phyloP scores from a whole-genome alignment of 2,113 vertebrate species.

The Bubalus kerabau region DNA sequence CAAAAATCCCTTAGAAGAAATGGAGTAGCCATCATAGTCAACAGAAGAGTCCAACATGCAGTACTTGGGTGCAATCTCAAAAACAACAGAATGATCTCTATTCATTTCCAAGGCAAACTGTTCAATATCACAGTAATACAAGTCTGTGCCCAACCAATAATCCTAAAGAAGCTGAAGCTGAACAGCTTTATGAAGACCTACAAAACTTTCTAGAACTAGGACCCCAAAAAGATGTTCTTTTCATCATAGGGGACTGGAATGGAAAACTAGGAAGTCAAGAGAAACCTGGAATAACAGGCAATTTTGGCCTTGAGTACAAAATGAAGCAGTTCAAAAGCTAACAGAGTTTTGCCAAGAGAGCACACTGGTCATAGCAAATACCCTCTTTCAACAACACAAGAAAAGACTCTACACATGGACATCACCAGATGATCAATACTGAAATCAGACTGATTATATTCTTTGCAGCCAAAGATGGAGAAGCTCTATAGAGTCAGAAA shows the following conservation, averaged over 20 bases:
- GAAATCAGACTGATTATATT: not conserved
- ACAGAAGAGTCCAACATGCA: not conserved
- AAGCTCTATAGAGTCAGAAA: not conserved
- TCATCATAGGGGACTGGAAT: not conserved
- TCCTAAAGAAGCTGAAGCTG: not conserved
- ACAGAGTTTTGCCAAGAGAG: not conserved
- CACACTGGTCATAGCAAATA: not conserved
- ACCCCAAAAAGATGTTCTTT: not conserved
- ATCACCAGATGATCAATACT: not conserved
- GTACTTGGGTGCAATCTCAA: not conserved
- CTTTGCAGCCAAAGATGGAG: not conserved
- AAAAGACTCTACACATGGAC: not conserved
- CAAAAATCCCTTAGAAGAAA: not conserved
- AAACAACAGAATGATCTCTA: not conserved
- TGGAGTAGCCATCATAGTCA: not conserved
- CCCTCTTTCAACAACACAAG: not conserved
- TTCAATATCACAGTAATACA: not conserved
- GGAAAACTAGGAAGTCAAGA: not conserved
- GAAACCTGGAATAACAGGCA: not conserved
- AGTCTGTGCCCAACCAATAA: not conserved
- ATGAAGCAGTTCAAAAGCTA: not conserved
- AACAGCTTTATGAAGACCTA: not conserved
- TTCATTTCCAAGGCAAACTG: not conserved
- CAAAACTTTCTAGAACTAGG: not conserved
- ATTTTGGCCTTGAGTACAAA: not conserved